A percentile compares a stretch with the other conserved stretches of the same genome.
These are phyloP conservation scores for Holothuria scabra DNA, from an alignment of 53 echinoderm and acorn worm species.

Conservation along the genomic window DNA sequence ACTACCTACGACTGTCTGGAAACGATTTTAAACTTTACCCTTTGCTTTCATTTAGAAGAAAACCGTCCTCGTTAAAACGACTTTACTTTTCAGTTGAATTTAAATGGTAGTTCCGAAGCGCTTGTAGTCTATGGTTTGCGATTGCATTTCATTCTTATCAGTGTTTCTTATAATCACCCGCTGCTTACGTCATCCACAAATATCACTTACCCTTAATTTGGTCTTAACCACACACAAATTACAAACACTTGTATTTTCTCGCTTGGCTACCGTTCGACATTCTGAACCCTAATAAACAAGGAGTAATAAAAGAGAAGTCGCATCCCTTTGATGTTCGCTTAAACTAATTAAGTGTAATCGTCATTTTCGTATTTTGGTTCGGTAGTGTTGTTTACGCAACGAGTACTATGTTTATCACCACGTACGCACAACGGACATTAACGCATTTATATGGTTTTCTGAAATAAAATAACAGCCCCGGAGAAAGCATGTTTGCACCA, in stretches of 20 bases:
- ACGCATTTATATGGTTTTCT: too few relatives aligned
- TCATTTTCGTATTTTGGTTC: conserved; percentile 20
- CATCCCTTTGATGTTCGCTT: conserved; percentile 38
- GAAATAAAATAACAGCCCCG: too few relatives aligned
- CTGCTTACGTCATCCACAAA: conserved; percentile 31
- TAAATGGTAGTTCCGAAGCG: background rate
- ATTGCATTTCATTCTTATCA: conserved; percentile 11
- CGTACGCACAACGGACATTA: too few relatives aligned
- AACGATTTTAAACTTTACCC: conserved; percentile 12
- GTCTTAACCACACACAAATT: conserved; percentile 26
- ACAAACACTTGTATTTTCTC: conserved; percentile 34
- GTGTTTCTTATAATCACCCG: conserved; percentile 26
- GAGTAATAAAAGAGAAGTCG: conserved; percentile 37
- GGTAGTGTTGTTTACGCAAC: conserved; percentile 40
- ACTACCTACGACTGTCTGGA: background rate
- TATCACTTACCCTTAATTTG: background rate
- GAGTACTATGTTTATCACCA: background rate
- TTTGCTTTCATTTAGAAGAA: background rate
- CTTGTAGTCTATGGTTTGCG: background rate
- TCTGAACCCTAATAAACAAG: conserved; percentile 28
- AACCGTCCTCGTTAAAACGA: too few relatives aligned
- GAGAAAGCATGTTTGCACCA: too few relatives aligned
- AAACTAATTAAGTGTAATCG: conserved; percentile 29
- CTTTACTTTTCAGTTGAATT: conserved; percentile 9
- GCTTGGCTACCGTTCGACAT: conserved; percentile 35